Base-by-base conservation (phyloP, 2,797 vertebrate genomes). In the Pelodytes ibericus region DNA sequence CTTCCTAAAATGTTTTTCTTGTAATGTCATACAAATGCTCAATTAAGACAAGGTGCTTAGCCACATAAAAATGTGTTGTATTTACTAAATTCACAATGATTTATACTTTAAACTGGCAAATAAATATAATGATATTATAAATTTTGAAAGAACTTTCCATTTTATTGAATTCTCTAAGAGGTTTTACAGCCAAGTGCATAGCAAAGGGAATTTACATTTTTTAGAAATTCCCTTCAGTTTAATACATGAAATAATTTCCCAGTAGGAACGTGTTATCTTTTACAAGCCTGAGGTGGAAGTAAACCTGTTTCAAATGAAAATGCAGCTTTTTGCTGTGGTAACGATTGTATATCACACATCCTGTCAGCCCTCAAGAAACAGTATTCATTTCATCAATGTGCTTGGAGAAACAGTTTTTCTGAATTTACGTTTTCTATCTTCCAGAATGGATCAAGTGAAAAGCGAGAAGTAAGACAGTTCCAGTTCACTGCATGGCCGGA, bases 401-500 rank as follows among this genome's bases (percentile, higher is more conserved):
- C 26, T 2, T 47, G 3, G 26, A 15, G 41, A 27, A 36, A 6
- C 0, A 2, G 11, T 58, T 11, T 67, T 70, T 44, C 66, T 87
- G 29, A 77, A 58, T 15, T 49, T 83, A 22, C 47, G 1, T 53
- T 79, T 85, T 74, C 53, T 58, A 30, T 84, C 82, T 82, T 67
- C 47, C 86, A 99, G 97, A 99, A 96, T 22, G 98, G 98, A 74
- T 99, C 96, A 41, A 99, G 96, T 69, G 98, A 99, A 88, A 99
- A 99, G 85, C 92, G 96, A 64, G 97, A 99, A 88, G 96, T 99
- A 74, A 92, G 97, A 72, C 98, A 99, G 84, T 99, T 99, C 88
- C 97, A 99, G 90, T 99, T 98, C 88, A 99, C 96, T 29, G 97
- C 98, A 62, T 99, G 97, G 98, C 98, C 98, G 20, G 98, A 99